Base-by-base conservation (phyloP, 1,140 invertebrate genomes). In the Lineus longissimus region DNA sequence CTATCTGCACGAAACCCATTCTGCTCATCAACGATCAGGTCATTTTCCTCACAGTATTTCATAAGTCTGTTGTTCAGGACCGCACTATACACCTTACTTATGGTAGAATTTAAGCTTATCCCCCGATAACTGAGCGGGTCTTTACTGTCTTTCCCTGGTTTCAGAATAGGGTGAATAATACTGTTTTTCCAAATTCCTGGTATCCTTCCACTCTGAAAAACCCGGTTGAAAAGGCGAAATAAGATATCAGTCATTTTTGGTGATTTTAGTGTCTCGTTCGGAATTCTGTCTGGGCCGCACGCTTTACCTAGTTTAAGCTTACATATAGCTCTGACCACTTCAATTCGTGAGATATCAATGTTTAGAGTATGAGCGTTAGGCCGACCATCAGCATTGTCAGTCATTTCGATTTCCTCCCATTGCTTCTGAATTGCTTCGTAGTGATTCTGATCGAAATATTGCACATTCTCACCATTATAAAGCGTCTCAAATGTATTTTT, bases 41-140 rank as follows among this genome's bases (percentile, higher is more conserved):
- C 33, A 58, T 60, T 55, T 13, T 56, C 19, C 45, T 64, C 61
- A 55, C 19, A 40, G 59, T 57, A 61, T 22, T 45, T 11, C 22
- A 13, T 33, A 13, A 67, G 25, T 45, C 59, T 43, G 22, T 67
- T 41, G 64, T 70, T 67, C 30, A 70, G 33, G 51, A 70, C 30
- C 15, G 29, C 19, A 63, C 62, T 61, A n/a, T 64, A 70, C 6
- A 67, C 15, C 27, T 66, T 64, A 27, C 62, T 63, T 9, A 59
- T 57, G 25, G 54, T n/a, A 11, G 59, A 55, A 2, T 57, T 22
- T 13, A 67, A 29, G 13, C 61, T 56, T 25, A 65, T 62, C 9
- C 51, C 62, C 31, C 64, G 13, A 45, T 62, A 68, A n/a, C 51
- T 22, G 2, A 65, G 15, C 1, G 55, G 66, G 31, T 65, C 63